A percentile compares a stretch with the other conserved stretches of the same genome.
Conservation (phyloP, 2,113 vertebrate species). For the Laterallus jamaicensis region DNA sequence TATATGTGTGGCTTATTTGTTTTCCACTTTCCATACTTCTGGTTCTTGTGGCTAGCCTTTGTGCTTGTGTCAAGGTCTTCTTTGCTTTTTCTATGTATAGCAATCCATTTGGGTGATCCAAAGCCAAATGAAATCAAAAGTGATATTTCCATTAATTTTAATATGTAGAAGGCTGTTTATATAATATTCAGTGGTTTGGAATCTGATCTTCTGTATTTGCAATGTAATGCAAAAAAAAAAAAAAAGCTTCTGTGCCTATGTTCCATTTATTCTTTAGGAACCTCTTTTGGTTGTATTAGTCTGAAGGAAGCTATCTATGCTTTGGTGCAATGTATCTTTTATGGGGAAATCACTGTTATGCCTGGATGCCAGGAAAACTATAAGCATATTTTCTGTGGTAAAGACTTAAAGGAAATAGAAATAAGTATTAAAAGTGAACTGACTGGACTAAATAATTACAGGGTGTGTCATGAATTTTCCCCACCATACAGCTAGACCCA, state of each 20-base stretch:
- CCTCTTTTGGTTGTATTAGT: not conserved
- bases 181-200: not conserved
- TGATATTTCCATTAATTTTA: conserved; percentile 2
- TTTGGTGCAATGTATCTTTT: not conserved
- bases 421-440: not conserved
- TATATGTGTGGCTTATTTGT: not conserved
- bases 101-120: not conserved
- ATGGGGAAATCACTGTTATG: not conserved
- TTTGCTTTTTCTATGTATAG: not conserved
- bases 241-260: not conserved
- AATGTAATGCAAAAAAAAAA: not conserved
- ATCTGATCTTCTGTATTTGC: not conserved
- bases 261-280: not conserved
- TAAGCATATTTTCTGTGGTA: not conserved
- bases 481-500: not conserved
- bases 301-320: not conserved
- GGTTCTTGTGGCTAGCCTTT: not conserved
- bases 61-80: not conserved
- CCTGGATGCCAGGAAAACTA: not conserved
- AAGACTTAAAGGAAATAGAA: not conserved
- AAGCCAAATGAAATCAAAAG: not conserved
- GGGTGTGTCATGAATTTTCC: not conserved
- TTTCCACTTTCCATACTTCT: not conserved
- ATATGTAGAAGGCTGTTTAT: not conserved
- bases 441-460: not conserved